Evolutionary conservation across 1,140 invertebrate genomes (phyloP).

Genomic region (Zaprionus vittiger): DNA sequence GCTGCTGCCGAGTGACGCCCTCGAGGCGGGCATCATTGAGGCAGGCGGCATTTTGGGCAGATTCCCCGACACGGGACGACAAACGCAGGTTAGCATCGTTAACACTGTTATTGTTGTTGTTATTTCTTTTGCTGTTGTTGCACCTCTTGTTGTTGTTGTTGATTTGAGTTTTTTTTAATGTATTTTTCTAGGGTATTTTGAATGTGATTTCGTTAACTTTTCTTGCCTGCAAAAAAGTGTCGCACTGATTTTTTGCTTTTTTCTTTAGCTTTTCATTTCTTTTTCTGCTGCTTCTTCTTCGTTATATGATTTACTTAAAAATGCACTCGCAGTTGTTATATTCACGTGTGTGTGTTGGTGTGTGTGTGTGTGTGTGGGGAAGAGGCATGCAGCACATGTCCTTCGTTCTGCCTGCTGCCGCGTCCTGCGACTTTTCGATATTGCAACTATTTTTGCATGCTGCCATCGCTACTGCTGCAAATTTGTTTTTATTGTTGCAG

Average conservation of each 20-base stretch:
- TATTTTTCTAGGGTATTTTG: conserved; percentile 21
- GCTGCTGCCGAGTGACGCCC: conserved; percentile 39
- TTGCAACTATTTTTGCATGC: conserved; percentile 30
- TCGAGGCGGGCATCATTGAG: conserved; percentile 67
- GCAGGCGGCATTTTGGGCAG: conserved; percentile 82
- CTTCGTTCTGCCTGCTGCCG: conserved; percentile 19
- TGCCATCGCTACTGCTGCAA: conserved; percentile 29
- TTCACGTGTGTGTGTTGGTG: conserved; percentile 26
- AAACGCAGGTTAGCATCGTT: conserved; percentile 84
- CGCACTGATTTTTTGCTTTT: background rate
- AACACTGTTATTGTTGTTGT: background rate
- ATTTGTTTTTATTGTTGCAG: conserved; percentile 56
- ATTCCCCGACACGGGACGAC: conserved; percentile 83
- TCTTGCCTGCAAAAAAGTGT: background rate
- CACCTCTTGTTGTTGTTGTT: background rate
- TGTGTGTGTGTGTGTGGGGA: conserved; percentile 8
- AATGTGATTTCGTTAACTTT: conserved; percentile 37
- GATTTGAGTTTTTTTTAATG: background rate
- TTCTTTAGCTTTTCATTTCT: background rate
- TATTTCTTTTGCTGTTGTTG: background rate
- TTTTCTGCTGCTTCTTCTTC: background rate
- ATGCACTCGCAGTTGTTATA: conserved; percentile 44
- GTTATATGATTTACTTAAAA: conserved; percentile 49
- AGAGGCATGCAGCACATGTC: conserved; percentile 22
- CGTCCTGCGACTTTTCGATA: conserved; percentile 34